Percentiles rank a stretch among this genome's conserved stretches.
phyloP scores from a whole-genome alignment of 2,888 invertebrate species.

The Chrysomela aeneicollis region DNA sequence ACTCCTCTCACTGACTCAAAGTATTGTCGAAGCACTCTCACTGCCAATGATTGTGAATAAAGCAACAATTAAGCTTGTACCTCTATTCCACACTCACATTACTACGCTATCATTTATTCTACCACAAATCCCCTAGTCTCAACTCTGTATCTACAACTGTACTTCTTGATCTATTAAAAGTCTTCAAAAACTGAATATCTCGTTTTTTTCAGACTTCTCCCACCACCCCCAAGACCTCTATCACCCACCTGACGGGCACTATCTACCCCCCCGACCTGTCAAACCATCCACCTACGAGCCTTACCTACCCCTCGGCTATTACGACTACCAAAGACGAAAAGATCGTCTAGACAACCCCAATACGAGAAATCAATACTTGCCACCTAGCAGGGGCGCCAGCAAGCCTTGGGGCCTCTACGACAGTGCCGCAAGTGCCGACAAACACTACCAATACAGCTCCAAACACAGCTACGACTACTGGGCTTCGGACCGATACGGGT shows the following conservation, averaged over 20 bases:
- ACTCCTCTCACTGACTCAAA: not conserved
- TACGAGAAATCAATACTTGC: slow-evolving; percentile 46
- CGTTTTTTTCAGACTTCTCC: slow-evolving; percentile 52
- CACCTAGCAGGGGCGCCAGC: slow-evolving; percentile 53
- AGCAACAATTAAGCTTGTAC: too few species aligned
- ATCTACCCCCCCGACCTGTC: slow-evolving; percentile 21
- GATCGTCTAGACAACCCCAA: slow-evolving; percentile 26
- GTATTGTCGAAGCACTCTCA: not conserved
- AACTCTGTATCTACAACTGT: not conserved
- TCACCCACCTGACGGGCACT: slow-evolving; percentile 41
- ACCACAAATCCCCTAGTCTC: not conserved
- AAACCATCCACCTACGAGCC: slow-evolving; percentile 40
- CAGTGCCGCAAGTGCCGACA: slow-evolving; percentile 52
- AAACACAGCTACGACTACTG: slow-evolving; percentile 52
- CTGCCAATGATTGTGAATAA: not conserved
- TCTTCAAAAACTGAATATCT: slow-evolving; percentile 13
- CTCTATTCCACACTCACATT: too few species aligned
- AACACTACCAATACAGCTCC: slow-evolving; percentile 41
- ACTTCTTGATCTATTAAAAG: slow-evolving; percentile 14
- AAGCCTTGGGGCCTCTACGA: slow-evolving; percentile 58
- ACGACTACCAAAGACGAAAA: slow-evolving; percentile 48
- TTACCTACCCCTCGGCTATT: slow-evolving; percentile 44
- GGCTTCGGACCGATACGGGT: slow-evolving; percentile 49
- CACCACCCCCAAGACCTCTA: slow-evolving; percentile 37
- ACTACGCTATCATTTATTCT: not conserved